These are phyloP conservation scores for Ptyas mucosa DNA, from an alignment of 2,113 vertebrate species.

Conservation along the genomic window DNA sequence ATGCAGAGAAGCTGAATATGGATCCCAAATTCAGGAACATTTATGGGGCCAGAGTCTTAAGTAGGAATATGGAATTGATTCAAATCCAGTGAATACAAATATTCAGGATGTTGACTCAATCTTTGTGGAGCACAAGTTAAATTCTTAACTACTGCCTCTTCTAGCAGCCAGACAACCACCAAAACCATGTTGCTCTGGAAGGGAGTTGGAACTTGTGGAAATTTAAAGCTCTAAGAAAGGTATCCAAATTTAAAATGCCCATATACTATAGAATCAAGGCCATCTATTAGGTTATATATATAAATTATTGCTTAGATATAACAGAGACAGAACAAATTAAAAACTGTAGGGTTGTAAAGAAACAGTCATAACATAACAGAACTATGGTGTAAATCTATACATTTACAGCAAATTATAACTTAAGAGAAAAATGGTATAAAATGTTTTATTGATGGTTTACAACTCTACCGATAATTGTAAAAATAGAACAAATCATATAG, in stretches of 20 bases:
- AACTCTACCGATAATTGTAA: not conserved
- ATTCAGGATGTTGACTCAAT: not conserved
- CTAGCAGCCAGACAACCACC: not conserved
- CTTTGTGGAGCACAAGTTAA: not conserved
- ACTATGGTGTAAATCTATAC: not conserved
- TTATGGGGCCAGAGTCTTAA: not conserved
- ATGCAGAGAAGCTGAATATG: not conserved
- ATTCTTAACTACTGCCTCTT: not conserved
- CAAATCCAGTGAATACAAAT: not conserved
- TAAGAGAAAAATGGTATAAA: not conserved
- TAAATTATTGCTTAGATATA: not conserved
- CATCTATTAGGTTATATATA: not conserved
- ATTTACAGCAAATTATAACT: not conserved
- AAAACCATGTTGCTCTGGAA: not conserved
- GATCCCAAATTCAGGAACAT: not conserved
- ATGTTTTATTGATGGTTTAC: not conserved
- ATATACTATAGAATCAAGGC: not conserved
- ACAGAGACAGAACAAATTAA: not conserved
- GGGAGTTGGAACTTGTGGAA: not conserved
- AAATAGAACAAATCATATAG: not conserved
- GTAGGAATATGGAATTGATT: not conserved
- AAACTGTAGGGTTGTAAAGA: not conserved
- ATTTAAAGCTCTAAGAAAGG: not conserved
- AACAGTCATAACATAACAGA: not conserved
- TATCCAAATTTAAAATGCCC: not conserved